Conservation (phyloP, 2,113 vertebrate species). For the Leptocoma aspasia region DNA sequence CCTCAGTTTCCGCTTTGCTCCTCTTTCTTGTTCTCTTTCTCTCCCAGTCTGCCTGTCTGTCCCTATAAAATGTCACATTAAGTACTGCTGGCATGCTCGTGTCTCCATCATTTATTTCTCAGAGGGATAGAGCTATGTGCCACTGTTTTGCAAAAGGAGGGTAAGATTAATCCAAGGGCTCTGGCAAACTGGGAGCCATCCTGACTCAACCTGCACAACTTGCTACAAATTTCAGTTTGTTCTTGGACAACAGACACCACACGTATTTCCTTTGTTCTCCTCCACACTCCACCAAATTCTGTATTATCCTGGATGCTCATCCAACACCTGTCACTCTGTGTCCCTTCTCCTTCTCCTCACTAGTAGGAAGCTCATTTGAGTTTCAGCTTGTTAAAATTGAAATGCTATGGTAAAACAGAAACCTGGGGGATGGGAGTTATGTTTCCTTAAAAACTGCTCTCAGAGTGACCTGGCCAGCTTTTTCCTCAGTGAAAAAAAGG, state of each 20-base stretch:
- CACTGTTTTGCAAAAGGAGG: slow-evolving; percentile 21
- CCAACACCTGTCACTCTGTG: not conserved
- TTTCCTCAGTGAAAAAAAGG: not conserved
- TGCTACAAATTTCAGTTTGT: not conserved
- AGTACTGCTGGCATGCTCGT: not conserved
- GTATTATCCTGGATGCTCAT: not conserved
- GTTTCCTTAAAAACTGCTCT: not conserved
- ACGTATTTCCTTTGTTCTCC: not conserved
- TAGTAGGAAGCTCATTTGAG: not conserved
- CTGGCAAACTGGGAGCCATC: not conserved
- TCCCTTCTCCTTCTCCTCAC: not conserved
- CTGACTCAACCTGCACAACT: not conserved
- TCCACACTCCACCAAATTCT: not conserved
- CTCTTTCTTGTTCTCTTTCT: slow-evolving; percentile 29
- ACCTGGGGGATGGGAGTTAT: not conserved
- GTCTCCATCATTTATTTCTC: slow-evolving; percentile 1
- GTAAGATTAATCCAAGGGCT: not conserved
- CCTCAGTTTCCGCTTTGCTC: slow-evolving; percentile 50
- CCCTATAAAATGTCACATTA: not conserved
- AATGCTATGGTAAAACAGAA: not conserved
- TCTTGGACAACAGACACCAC: not conserved
- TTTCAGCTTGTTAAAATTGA: not conserved
- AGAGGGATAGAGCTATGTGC: slow-evolving; percentile 24
- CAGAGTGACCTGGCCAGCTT: not conserved
- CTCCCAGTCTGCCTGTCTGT: slow-evolving; percentile 2